phyloP scores from a whole-genome alignment of 2,113 vertebrate species.

The Spilogale gracilis region DNA sequence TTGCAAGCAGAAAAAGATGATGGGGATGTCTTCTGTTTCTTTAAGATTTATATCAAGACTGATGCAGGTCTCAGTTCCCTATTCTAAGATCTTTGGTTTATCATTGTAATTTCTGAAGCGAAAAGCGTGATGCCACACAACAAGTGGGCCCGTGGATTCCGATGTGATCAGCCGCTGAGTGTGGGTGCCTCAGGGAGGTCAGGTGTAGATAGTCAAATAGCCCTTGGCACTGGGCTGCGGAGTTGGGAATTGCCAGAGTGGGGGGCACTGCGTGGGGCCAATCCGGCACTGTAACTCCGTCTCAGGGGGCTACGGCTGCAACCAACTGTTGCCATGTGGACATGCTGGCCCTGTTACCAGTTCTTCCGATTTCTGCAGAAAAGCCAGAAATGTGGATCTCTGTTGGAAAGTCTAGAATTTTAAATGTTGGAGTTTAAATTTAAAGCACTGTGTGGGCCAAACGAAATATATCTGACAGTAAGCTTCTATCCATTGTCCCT shows the following conservation, averaged over 20 bases:
- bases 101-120: background rate
- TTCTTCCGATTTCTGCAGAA: background rate
- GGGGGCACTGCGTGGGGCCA: background rate
- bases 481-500: background rate
- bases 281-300: background rate
- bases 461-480: background rate
- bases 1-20: background rate
- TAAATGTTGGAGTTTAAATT: slow-evolving; percentile 36
- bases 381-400: background rate
- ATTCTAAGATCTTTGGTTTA: slow-evolving; percentile 16
- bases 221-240: background rate
- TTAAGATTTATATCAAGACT: background rate
- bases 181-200: background rate
- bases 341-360: background rate
- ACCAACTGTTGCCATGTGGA: background rate
- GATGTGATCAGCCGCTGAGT: background rate
- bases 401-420: slow-evolving; percentile 23
- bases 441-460: background rate
- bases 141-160: background rate
- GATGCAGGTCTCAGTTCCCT: background rate
- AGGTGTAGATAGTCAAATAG: too few relatives aligned
- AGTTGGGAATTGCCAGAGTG: fast-evolving
- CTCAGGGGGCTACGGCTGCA: too few relatives aligned
- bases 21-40: background rate
- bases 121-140: background rate